Conservation (phyloP, 2,797 vertebrate species). For the Phrynocephalus guinanensis region DNA sequence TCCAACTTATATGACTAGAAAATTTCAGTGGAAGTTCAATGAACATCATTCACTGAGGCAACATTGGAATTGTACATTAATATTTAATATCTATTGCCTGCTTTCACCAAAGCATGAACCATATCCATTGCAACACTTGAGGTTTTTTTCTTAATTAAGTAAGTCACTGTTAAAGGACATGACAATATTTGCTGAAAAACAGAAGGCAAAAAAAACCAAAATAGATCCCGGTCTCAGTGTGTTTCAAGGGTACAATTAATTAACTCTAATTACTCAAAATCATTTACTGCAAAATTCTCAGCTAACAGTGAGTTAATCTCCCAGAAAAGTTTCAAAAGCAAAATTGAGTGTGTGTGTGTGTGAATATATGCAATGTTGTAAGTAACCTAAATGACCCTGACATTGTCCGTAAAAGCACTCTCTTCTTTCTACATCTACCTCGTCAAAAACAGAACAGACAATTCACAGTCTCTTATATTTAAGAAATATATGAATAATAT, state of each 20-base stretch:
- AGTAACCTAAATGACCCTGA: background rate
- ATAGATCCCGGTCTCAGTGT: background rate
- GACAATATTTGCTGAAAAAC: background rate
- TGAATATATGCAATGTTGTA: background rate
- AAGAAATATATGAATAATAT: background rate
- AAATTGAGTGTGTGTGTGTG: background rate
- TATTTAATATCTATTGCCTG: background rate
- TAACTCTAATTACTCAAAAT: background rate
- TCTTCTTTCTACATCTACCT: too few relatives aligned
- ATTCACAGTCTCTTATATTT: background rate
- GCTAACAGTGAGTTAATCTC: constrained; percentile 34
- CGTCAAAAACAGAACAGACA: background rate
- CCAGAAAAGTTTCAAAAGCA: constrained; percentile 9
- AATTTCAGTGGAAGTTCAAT: background rate
- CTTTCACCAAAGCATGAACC: background rate
- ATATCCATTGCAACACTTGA: background rate
- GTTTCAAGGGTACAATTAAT: background rate
- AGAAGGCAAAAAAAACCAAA: background rate
- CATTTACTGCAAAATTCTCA: background rate
- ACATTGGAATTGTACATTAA: background rate
- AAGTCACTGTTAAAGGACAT: background rate
- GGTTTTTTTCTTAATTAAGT: background rate
- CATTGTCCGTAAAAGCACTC: background rate
- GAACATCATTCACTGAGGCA: background rate
- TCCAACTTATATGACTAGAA: background rate